Evolutionary conservation across 2,113 vertebrate genomes (phyloP), one percentile per base, ranked within the genome.

Genomic region (Tichodroma muraria): DNA sequence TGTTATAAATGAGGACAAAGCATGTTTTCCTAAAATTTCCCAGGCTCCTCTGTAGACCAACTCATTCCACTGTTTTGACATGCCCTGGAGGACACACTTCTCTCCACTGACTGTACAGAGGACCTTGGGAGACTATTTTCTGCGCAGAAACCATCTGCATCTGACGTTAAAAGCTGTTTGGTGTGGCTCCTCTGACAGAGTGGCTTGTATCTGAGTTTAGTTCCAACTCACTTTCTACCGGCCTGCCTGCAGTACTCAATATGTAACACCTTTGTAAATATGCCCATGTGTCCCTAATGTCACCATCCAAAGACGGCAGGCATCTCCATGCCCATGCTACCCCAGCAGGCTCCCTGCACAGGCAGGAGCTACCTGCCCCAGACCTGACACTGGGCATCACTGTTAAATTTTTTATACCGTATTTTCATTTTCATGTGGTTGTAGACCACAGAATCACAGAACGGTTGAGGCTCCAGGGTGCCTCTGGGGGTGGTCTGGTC

Each of bases 351-450:
- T 47, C 54, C 33, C 42, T n/a, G 40, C 31, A 45, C 1, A 6
- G 10, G 13, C 59, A 52, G 16, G 47, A 11, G 16, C 21, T 53
- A 37, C 40, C 53, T 86, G 16, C 84, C 80, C 31, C 44, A 40
- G 12, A 75, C 8, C 22, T 2, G 20, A 45, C 6, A 42, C 15
- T 3, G 7, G 8, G 11, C n/a, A 69, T 31, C 0, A 0, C 10
- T 40, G 22, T 37, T 31, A 56, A 33, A 42, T 30, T 12, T 57
- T 81, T 49, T 4, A 31, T 5, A 8, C 6, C 4, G 0, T 13
- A 24, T 52, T 79, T 71, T 40, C 11, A n/a, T 70, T 85, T 75
- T 37, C 25, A 13, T 19, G 11, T 2, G 5, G 27, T 50, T 64
- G 22, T 7, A 40, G 13, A 27, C 6, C 28, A 54, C 33, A 30